A percentile compares a stretch with the other conserved stretches of the same genome.
These are phyloP conservation scores for Sebastes cheni DNA, from an alignment of 2,797 vertebrate genomes.

Conservation along the genomic window DNA sequence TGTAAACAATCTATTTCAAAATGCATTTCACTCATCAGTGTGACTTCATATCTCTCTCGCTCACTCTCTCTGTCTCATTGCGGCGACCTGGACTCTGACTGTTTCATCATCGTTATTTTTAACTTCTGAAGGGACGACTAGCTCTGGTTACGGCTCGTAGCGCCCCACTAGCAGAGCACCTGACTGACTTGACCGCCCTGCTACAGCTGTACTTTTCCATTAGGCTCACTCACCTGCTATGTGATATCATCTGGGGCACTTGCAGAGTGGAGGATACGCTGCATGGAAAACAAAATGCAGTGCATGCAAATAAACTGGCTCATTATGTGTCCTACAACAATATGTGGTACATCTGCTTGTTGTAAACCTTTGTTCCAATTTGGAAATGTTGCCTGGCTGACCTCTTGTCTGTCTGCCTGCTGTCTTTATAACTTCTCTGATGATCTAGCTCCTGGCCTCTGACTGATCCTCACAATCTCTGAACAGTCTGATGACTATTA, in stretches of 20 bases:
- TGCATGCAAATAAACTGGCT: conserved; percentile 11
- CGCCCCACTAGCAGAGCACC: conserved; percentile 35
- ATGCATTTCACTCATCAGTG: conserved; percentile 22
- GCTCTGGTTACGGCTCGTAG: conserved; percentile 76
- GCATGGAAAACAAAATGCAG: not conserved
- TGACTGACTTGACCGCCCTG: conserved; percentile 44
- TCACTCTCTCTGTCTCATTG: not conserved
- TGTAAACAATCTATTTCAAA: conserved; percentile 27
- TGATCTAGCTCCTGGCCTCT: not conserved
- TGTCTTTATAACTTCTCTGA: not conserved
- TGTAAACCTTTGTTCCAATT: not conserved
- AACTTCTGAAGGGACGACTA: conserved; percentile 60
- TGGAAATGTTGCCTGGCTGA: not conserved
- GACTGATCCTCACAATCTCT: not conserved
- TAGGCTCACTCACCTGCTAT: conserved; percentile 47
- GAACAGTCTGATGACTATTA: not conserved
- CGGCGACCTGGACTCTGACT: conserved; percentile 41
- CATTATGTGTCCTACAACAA: not conserved
- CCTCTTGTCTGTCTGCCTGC: not conserved
- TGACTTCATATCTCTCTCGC: conserved; percentile 10
- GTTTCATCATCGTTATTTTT: conserved; percentile 79
- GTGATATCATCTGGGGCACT: conserved; percentile 42
- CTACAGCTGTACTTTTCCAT: conserved; percentile 74
- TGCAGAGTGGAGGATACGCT: conserved; percentile 9
- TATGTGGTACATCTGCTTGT: not conserved